These are phyloP conservation scores for Parauchenoglanis ngamensis DNA, from an alignment of 2,797 vertebrate genomes.

Conservation along the genomic window DNA sequence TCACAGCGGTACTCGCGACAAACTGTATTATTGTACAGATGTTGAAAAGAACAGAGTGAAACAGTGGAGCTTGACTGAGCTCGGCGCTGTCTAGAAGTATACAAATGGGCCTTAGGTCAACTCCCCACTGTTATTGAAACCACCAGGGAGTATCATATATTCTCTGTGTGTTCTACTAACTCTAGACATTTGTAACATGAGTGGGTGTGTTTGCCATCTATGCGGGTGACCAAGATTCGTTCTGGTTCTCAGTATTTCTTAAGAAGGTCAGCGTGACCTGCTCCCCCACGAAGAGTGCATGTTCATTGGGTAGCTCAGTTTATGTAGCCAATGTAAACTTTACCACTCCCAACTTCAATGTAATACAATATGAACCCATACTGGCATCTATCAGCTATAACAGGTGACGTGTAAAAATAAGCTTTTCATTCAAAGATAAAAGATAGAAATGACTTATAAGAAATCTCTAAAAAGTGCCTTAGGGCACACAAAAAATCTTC, in stretches of 20 bases:
- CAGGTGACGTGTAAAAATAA: slow-evolving; percentile 8
- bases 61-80: slow-evolving; percentile 29
- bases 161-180: slow-evolving; percentile 26
- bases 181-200: slow-evolving; percentile 42
- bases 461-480: background rate
- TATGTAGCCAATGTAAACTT: slow-evolving; percentile 27
- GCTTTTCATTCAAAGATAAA: slow-evolving; percentile 15
- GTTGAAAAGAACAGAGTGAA: slow-evolving; percentile 21
- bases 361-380: background rate
- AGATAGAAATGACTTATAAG: background rate
- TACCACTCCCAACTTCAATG: background rate
- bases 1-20: slow-evolving; percentile 8
- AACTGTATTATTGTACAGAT: slow-evolving; percentile 32
- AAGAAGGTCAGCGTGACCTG: slow-evolving; percentile 31
- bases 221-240: slow-evolving; percentile 8
- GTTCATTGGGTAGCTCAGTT: slow-evolving; percentile 12
- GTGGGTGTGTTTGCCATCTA: slow-evolving; percentile 25
- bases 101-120: slow-evolving; percentile 40
- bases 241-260: slow-evolving; percentile 41
- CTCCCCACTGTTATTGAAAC: slow-evolving; percentile 39
- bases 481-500: background rate
- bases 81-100: slow-evolving; percentile 8
- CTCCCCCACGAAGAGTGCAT: background rate
- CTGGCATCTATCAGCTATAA: slow-evolving; percentile 11
- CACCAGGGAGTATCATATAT: slow-evolving; percentile 36